Evolutionary conservation across 2,888 invertebrate genomes (phyloP).

Genomic region (Leptopilina drosophilae): DNA sequence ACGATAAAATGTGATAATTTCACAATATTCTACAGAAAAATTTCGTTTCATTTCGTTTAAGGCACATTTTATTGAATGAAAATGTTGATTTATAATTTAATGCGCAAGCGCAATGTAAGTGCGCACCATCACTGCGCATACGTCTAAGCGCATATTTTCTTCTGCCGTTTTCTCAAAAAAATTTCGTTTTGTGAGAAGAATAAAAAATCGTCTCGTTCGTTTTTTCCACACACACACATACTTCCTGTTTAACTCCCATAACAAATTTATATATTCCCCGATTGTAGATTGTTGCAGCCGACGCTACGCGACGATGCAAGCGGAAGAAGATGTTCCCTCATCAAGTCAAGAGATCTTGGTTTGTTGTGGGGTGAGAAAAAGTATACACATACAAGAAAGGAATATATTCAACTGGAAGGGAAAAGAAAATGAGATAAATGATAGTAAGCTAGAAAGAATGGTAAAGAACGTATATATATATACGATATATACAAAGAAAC

Average conservation of each 20-base stretch:
- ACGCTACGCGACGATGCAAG: not conserved
- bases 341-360: not conserved
- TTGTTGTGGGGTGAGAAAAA: not conserved
- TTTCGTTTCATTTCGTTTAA: not conserved
- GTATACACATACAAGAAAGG: not conserved
- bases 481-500: slow-evolving; percentile 16
- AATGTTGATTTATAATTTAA: too few species aligned
- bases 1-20: not conserved
- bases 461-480: not conserved
- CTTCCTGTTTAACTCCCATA: not conserved
- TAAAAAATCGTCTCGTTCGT: too few species aligned
- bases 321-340: slow-evolving; percentile 20
- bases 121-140: too few species aligned
- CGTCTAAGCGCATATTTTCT: too few species aligned
- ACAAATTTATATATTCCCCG: slow-evolving; percentile 14
- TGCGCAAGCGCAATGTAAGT: too few species aligned
- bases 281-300: slow-evolving; percentile 6
- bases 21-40: not conserved
- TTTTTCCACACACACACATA: too few species aligned
- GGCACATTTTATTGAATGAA: too few species aligned
- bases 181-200: too few species aligned
- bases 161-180: too few species aligned
- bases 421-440: slow-evolving; percentile 7
- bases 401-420: not conserved
- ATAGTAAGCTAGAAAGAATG: slow-evolving; percentile 11